Evolutionary conservation across 2,888 invertebrate species (phyloP).

Genomic region (Diaperis boleti): DNA sequence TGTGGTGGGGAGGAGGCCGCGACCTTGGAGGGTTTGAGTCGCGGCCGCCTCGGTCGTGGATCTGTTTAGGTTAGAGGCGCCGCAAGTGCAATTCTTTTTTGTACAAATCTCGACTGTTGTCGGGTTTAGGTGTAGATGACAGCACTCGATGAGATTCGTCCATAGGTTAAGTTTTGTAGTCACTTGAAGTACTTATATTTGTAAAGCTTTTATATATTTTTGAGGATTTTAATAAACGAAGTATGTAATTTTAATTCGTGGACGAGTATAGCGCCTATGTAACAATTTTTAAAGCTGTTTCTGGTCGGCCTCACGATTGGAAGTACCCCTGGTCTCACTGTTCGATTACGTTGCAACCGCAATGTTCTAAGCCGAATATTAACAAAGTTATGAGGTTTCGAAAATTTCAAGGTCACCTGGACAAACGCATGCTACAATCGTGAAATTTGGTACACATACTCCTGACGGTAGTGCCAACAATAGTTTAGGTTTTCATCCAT

Average conservation of each 20-base stretch:
- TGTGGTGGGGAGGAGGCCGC: neutral
- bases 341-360: too few species aligned
- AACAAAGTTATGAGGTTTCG: too few species aligned
- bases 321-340: too few species aligned
- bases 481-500: too few species aligned
- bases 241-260: neutral
- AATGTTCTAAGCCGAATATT: too few species aligned
- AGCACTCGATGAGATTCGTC: conserved; percentile 14
- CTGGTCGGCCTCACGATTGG: too few species aligned
- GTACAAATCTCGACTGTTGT: conserved; percentile 3
- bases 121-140: neutral
- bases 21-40: neutral
- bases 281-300: too few species aligned
- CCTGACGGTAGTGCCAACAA: too few species aligned
- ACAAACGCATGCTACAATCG: too few species aligned
- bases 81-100: conserved; percentile 16
- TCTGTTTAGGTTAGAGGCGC: conserved; percentile 2
- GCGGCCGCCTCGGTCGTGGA: neutral
- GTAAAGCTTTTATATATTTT: conserved; percentile 10
- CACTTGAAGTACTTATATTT: conserved; percentile 15
- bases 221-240: conserved; percentile 12
- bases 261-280: too few species aligned
- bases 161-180: conserved; percentile 4
- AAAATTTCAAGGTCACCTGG: too few species aligned
- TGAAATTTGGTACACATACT: too few species aligned